phyloP scores from a whole-genome alignment of 2,113 vertebrate species.

The Tricholaema leucomelas region DNA sequence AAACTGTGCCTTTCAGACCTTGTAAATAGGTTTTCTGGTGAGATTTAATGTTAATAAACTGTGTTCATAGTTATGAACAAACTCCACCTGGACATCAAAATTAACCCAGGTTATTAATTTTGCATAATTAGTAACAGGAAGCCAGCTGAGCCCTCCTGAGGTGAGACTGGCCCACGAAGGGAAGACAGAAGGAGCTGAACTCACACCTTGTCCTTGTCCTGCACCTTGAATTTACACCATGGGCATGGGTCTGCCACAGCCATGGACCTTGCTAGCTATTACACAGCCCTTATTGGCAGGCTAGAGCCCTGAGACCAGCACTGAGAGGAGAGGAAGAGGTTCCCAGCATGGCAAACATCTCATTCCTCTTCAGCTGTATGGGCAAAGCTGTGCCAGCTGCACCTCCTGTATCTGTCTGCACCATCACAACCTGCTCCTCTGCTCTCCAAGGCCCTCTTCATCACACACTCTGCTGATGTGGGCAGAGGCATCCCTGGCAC shows the following conservation, averaged over 20 bases:
- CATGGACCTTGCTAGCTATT: not conserved
- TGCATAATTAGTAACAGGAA: no score
- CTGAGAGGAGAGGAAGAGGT: not conserved
- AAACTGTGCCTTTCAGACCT: no score
- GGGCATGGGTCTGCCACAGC: no score
- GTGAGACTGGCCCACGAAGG: not conserved
- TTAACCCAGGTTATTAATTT: no score
- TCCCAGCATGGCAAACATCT: not conserved
- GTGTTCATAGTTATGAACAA: no score
- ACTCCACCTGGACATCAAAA: no score
- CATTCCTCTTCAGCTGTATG: not conserved
- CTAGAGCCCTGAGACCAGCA: not conserved
- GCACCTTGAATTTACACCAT: no score
- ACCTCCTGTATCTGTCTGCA: not conserved
- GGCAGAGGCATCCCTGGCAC: not conserved
- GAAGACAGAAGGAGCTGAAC: not conserved
- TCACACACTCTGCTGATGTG: accelerated
- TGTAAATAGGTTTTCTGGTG: no score
- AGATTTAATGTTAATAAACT: no score
- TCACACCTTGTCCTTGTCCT: not conserved
- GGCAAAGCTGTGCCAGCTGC: not conserved
- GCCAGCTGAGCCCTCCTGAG: not conserved
- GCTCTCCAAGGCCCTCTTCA: not conserved
- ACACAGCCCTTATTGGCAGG: not conserved
- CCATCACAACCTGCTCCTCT: not conserved